A percentile compares a stretch with the other conserved stretches of the same genome.
Evolutionary conservation across 2,113 vertebrate species (phyloP).

Genomic region (Phrynosoma blainvillii): DNA sequence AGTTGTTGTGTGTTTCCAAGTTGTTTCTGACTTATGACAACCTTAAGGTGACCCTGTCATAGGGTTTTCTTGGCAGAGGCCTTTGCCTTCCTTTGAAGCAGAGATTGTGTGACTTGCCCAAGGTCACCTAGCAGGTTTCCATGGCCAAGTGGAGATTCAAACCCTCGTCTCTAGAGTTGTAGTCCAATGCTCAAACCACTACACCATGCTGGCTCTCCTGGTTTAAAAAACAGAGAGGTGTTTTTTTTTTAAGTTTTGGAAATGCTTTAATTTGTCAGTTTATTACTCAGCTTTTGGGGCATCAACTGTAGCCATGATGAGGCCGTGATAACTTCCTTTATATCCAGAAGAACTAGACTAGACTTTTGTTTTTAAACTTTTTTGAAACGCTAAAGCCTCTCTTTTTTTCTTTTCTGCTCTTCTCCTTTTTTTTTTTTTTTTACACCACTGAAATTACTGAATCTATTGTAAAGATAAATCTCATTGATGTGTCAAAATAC

Average conservation of each 20-base stretch:
- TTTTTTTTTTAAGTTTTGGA: neutral
- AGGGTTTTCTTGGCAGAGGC: no score
- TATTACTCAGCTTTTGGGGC: slow-evolving; percentile 18
- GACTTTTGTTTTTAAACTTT: neutral
- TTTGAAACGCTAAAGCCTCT: slow-evolving; percentile 13
- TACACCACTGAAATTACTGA: slow-evolving; percentile 17
- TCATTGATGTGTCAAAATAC: slow-evolving; percentile 51
- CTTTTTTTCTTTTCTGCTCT: neutral
- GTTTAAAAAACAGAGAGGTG: no score
- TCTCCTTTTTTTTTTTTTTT: neutral
- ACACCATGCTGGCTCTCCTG: no score
- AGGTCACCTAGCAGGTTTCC: no score
- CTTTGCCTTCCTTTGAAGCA: no score
- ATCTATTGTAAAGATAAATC: slow-evolving; percentile 48
- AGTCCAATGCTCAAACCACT: no score
- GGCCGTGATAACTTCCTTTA: slow-evolving; percentile 27
- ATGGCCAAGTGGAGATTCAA: no score
- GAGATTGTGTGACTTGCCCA: no score
- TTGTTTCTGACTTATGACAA: no score
- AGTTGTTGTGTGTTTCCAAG: no score
- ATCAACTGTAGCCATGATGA: neutral
- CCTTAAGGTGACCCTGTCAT: no score
- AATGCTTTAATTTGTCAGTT: slow-evolving; percentile 2
- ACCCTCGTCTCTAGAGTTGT: no score
- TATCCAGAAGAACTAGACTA: neutral